Conservation (phyloP, 2,113 vertebrate genomes). For the Atractosteus spatula region DNA sequence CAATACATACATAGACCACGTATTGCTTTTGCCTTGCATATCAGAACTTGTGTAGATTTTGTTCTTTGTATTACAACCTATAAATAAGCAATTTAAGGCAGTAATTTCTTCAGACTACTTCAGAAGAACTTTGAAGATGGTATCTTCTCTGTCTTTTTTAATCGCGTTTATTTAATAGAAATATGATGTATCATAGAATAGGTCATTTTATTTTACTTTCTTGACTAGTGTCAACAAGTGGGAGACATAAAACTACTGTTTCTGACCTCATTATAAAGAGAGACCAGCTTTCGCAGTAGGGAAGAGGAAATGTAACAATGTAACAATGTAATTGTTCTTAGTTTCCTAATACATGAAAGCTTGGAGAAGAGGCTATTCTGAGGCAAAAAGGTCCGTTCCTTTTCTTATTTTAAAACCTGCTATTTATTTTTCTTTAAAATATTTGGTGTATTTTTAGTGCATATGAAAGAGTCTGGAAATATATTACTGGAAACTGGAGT, state of each 20-base stretch:
- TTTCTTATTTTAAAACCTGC: constrained; percentile 57
- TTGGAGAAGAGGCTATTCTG: constrained; percentile 59
- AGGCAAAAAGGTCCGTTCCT: constrained; percentile 62
- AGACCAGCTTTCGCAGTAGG: constrained; percentile 63
- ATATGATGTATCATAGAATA: too few species aligned
- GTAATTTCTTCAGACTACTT: too few species aligned
- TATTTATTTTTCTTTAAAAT: constrained; percentile 64
- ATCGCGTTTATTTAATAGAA: too few species aligned
- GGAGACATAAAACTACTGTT: constrained; percentile 27
- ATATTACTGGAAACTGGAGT: neutral
- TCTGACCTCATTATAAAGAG: constrained; percentile 68
- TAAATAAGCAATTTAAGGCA: too few species aligned
- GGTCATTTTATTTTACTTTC: too few species aligned
- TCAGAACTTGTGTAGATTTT: too few species aligned
- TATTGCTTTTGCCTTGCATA: too few species aligned
- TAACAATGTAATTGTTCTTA: constrained; percentile 74
- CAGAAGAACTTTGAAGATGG: too few species aligned
- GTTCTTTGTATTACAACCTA: too few species aligned
- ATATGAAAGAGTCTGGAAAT: constrained; percentile 48
- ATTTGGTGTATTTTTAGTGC: constrained; percentile 63
- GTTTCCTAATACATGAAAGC: constrained; percentile 74
- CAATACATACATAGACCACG: too few species aligned
- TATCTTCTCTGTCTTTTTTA: too few species aligned
- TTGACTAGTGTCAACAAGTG: constrained; percentile 24
- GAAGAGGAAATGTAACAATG: constrained; percentile 75